A percentile compares a stretch with the other conserved stretches of the same genome.
Conservation (phyloP, 53 echinoderm and acorn worm genomes). For the Paelopatides confundens region DNA sequence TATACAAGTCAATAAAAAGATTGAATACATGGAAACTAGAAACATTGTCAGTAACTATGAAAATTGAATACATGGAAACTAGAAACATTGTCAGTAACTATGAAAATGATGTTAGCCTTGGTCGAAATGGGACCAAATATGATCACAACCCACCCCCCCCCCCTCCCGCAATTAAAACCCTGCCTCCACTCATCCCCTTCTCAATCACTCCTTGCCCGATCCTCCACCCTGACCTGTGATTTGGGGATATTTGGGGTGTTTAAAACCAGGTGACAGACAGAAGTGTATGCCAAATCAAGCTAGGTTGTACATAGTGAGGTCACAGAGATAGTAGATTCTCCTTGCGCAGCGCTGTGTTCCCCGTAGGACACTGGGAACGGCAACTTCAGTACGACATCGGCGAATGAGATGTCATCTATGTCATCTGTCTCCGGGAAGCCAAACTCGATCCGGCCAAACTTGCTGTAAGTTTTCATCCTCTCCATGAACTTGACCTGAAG, state of each 20-base stretch:
- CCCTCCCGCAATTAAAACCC: no score
- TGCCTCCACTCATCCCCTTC: no score
- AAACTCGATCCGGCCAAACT: not conserved
- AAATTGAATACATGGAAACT: no score
- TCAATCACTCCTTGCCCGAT: no score
- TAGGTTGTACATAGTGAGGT: constrained; percentile 1
- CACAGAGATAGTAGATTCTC: constrained; percentile 19
- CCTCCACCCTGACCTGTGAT: no score
- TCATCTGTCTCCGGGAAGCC: not conserved
- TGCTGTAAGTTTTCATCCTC: not conserved
- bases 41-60: no score
- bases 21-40: not conserved
- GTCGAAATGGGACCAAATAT: no score
- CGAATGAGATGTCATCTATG: not conserved
- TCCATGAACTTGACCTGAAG: constrained; percentile 12
- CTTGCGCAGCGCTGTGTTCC: constrained; percentile 14
- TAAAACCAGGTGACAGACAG: no score
- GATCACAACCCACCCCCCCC: no score
- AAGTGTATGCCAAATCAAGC: not conserved
- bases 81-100: no score
- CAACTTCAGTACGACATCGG: not conserved
- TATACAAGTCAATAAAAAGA: not conserved
- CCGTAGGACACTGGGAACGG: not conserved
- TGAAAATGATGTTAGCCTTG: no score
- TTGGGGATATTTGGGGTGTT: no score